Evolutionary conservation across 2,797 vertebrate species (phyloP), one percentile per base, ranked within the genome.

Genomic region (Cryptoblepharus egeriae): DNA sequence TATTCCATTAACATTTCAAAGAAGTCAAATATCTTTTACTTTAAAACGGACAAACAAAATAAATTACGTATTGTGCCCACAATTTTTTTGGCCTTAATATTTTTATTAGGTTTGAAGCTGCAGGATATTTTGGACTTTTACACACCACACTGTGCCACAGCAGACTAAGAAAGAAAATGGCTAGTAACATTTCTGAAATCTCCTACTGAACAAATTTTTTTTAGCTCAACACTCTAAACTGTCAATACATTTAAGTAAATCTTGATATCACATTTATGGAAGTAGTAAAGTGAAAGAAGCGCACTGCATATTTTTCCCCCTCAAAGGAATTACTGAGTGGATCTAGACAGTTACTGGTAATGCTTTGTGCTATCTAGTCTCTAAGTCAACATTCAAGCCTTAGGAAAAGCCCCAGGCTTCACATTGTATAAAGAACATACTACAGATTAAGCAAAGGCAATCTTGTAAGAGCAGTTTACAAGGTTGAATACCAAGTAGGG

Each of bases 391-490:
- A 77, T n/a, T 87, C 81, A 52, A 75, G 42, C 75, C 2, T 1
- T 35, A 63, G 70, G 45, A 79, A 77, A 78, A 69, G 69, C 57
- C 65, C 13, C 1, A n/a, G 82, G 39, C 65, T 90, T 45, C 64
- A 69, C 49, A 77, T n/a, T 77, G 26, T 58, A 60, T 65, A 73
- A 84, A 81, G n/a, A 64, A 82, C 30, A 45, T 58, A 32, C 1
- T 52, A 55, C n/a, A 84, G 60, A 86, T 80, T 82, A 80, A 78
- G 45, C 42, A 78, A 82, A 69, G 57, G 35, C 26, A 78, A 77
- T 85, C 12, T 9, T 57, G 13, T 18, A 20, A 87, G 82, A 82
- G 13, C 9, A 82, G 57, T 84, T 85, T 80, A 52, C 1, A 55
- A 75, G 82, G n/a, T 68, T 75, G 57, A 82, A 81, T 65, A 37